Conservation (phyloP, 2,888 invertebrate genomes). For the Atrina japonica region DNA sequence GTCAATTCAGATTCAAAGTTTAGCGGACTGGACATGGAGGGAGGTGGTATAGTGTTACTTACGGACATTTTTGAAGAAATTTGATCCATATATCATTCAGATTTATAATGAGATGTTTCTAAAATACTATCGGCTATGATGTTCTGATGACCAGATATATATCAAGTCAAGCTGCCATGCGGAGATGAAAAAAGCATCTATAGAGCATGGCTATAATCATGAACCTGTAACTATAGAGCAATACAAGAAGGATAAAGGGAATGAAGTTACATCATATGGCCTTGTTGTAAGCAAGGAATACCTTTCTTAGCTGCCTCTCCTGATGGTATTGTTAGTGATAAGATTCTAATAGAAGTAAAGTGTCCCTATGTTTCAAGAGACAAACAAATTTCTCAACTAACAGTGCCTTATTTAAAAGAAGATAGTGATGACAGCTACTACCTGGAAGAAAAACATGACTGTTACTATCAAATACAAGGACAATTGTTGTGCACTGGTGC, state of each 20-base stretch:
- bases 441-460: no score
- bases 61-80: conserved; percentile 13
- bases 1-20: conserved; percentile 20
- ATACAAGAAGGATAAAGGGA: conserved; percentile 1
- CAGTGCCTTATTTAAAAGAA: conserved; percentile 28
- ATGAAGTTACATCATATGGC: conserved; percentile 13
- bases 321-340: conserved; percentile 31
- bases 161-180: not conserved
- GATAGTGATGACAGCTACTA: no score
- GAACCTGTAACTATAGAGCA: conserved; percentile 17
- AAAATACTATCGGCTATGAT: conserved; percentile 6
- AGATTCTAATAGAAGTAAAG: conserved; percentile 33
- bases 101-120: conserved; percentile 16
- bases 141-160: not conserved
- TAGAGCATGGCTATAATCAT: conserved; percentile 31
- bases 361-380: conserved; percentile 32
- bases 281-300: conserved; percentile 6
- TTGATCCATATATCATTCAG: conserved; percentile 4
- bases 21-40: conserved; percentile 6
- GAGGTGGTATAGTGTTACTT: not conserved
- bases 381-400: conserved; percentile 18
- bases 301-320: conserved; percentile 32
- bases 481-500: no score
- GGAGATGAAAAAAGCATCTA: not conserved
- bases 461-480: no score